A percentile compares a stretch with the other conserved stretches of the same genome.
Evolutionary conservation across 2,113 vertebrate genomes (phyloP).

Genomic region (Syrmaticus mikado): DNA sequence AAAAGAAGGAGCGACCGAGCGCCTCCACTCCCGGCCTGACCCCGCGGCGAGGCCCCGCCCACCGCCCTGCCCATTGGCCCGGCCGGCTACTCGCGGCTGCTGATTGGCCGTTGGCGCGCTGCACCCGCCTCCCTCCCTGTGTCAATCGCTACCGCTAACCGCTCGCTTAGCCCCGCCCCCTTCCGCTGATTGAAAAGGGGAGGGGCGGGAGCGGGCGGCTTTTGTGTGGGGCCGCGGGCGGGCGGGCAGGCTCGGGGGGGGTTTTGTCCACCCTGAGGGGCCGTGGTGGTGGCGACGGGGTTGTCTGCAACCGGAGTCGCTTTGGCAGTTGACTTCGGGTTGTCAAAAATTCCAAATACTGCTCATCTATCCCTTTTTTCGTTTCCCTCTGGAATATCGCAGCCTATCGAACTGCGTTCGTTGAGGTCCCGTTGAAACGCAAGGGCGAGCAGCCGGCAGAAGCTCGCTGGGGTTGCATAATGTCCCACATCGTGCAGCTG

Average conservation of each 20-base stretch:
- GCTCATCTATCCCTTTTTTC: conserved; percentile 43
- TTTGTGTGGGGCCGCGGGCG: neutral
- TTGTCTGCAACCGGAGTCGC: neutral
- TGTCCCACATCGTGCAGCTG: neutral
- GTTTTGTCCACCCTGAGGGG: accelerated
- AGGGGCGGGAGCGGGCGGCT: accelerated
- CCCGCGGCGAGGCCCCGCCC: neutral
- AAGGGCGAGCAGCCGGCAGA: neutral
- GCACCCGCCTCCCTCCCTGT: neutral
- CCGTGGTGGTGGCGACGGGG: accelerated
- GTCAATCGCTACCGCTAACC: conserved; percentile 15
- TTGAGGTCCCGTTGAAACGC: neutral
- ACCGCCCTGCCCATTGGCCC: neutral
- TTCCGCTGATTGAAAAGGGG: neutral
- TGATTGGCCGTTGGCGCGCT: conserved; percentile 7
- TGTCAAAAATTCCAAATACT: neutral
- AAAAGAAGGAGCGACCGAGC: neutral
- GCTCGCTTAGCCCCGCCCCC: neutral
- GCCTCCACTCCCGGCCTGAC: conserved; percentile 46
- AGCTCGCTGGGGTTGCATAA: neutral
- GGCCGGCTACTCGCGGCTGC: accelerated
- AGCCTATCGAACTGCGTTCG: neutral
- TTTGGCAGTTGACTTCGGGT: neutral
- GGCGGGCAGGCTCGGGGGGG: accelerated
- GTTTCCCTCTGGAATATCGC: neutral